Conservation (phyloP, 2,888 invertebrate species). For the Scaptomyza flava region DNA sequence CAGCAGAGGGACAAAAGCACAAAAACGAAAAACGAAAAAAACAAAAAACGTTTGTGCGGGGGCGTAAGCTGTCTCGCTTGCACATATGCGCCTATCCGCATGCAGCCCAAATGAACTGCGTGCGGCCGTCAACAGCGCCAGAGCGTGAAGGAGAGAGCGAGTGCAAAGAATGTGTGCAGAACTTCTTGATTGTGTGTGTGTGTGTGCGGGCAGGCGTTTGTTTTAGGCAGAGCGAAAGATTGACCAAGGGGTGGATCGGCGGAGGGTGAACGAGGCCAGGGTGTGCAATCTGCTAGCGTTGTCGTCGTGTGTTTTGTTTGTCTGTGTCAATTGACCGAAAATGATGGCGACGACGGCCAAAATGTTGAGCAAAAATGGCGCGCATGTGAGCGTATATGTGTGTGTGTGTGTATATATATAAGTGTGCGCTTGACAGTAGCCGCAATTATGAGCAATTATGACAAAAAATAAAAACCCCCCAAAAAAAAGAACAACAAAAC, state of each 20-base stretch:
- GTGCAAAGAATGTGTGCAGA: conserved; percentile 51
- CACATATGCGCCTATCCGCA: conserved; percentile 8
- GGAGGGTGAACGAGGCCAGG: conserved; percentile 28
- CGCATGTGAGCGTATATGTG: conserved; percentile 26
- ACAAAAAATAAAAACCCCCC: conserved; percentile 38
- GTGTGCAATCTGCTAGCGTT: conserved; percentile 39
- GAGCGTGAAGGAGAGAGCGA: conserved; percentile 31
- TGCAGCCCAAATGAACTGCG: conserved; percentile 45
- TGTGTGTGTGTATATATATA: conserved; percentile 12
- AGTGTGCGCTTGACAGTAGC: conserved; percentile 55
- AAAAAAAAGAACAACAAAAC: conserved; percentile 23
- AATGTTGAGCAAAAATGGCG: conserved; percentile 68
- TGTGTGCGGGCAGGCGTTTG: not conserved
- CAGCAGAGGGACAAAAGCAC: conserved; percentile 36
- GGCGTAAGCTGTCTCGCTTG: conserved; percentile 49
- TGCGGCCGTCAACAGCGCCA: conserved; percentile 21
- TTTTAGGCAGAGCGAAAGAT: conserved; percentile 8
- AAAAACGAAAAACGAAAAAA: conserved; percentile 35
- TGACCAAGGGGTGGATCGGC: conserved; percentile 2
- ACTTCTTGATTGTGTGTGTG: conserved; percentile 3
- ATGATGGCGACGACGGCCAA: conserved; percentile 68
- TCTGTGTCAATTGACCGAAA: conserved; percentile 74
- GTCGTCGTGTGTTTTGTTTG: conserved; percentile 38
- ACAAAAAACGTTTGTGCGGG: conserved; percentile 43
- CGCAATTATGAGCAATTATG: conserved; percentile 76